Evolutionary conservation across 2,888 invertebrate genomes (phyloP).

Genomic region (Drosophila merina): DNA sequence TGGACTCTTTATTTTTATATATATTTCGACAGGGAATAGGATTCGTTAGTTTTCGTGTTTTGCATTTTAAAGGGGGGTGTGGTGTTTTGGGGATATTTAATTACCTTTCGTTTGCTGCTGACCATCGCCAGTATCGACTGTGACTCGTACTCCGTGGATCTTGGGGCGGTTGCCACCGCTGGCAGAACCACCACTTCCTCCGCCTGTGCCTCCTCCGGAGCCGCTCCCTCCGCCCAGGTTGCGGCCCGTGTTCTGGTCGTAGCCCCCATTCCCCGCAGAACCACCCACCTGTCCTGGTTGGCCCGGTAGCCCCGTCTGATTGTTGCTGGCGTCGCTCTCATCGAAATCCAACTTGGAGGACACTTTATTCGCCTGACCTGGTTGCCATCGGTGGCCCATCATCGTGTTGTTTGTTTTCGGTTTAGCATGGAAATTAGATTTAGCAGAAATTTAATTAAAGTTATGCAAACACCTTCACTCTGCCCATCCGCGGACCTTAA

Average conservation of each 20-base stretch:
- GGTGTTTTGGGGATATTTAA: constrained; percentile 52
- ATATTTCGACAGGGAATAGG: constrained; percentile 16
- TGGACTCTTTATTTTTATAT: constrained; percentile 76
- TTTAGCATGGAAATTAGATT: constrained; percentile 78
- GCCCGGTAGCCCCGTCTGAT: constrained; percentile 70
- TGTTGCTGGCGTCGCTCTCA: constrained; percentile 67
- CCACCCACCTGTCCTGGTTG: constrained; percentile 25
- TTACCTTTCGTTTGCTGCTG: constrained; percentile 82
- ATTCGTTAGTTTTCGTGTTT: constrained; percentile 35
- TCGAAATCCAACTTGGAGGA: constrained; percentile 83
- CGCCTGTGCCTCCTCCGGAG: constrained; percentile 6
- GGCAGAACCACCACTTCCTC: constrained; percentile 31
- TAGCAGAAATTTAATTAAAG: constrained; percentile 71
- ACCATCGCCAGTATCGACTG: constrained; percentile 83
- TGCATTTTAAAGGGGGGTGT: constrained; percentile 10
- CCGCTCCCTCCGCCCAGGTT: constrained; percentile 21
- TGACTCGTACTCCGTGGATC: constrained; percentile 84
- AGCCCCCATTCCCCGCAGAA: constrained; percentile 32
- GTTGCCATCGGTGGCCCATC: constrained; percentile 32
- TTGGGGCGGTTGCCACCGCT: constrained; percentile 79
- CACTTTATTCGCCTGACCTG: constrained; percentile 81
- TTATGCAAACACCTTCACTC: constrained; percentile 63
- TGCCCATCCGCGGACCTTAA: constrained; percentile 35
- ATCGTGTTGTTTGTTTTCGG: constrained; percentile 64
- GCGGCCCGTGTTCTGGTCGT: constrained; percentile 58